Evolutionary conservation across 1,140 invertebrate genomes (phyloP).

Genomic region (Cheumatopsyche charites): DNA sequence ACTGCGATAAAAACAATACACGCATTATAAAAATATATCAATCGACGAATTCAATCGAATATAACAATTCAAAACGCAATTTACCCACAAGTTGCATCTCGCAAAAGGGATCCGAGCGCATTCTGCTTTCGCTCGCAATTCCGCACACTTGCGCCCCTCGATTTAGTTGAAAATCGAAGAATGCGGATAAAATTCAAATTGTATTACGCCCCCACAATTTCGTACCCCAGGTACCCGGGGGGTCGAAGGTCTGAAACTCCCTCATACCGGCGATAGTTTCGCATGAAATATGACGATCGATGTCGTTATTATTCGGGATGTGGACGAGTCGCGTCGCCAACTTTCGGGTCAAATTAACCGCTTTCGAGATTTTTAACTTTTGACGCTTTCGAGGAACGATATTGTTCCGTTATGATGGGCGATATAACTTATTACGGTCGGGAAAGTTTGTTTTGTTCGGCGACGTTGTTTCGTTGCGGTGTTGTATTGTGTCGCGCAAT

Average conservation of each 20-base stretch:
- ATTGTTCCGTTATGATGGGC: constrained; percentile 7
- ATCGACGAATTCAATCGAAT: too few species aligned
- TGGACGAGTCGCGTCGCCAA: background rate
- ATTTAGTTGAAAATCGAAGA: constrained; percentile 16
- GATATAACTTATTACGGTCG: background rate
- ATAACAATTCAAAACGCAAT: too few species aligned
- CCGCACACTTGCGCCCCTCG: constrained; percentile 3
- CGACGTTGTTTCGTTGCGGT: too few species aligned
- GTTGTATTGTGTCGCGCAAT: too few species aligned
- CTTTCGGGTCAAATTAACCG: constrained; percentile 12
- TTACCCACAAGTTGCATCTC: too few species aligned
- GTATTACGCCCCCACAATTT: background rate
- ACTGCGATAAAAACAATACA: too few species aligned
- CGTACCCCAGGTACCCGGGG: too few species aligned
- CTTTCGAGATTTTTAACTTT: constrained; percentile 1
- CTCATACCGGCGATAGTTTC: constrained; percentile 18
- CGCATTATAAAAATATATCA: too few species aligned
- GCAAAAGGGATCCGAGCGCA: too few species aligned
- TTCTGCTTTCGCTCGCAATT: too few species aligned
- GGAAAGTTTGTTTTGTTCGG: too few species aligned
- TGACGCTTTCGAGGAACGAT: background rate
- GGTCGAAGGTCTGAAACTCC: too few species aligned
- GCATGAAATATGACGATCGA: constrained; percentile 18
- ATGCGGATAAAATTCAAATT: background rate
- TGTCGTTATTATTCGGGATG: constrained; percentile 19